These are phyloP conservation scores for Callimorpha dominula DNA, from an alignment of 2,888 invertebrate species.

Conservation along the genomic window DNA sequence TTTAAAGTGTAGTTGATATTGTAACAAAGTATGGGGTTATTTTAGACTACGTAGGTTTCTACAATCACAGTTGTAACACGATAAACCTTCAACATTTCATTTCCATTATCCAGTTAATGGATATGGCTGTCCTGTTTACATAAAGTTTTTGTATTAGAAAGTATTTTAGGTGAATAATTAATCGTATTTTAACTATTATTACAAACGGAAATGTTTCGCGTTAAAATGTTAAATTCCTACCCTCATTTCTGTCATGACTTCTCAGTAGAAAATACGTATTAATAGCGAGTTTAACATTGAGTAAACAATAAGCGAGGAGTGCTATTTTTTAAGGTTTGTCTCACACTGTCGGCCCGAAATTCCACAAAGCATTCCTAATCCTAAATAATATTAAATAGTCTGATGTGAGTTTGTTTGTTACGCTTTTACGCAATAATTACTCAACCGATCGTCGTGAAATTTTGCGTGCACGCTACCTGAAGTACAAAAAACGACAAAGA, in stretches of 20 bases:
- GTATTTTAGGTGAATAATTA: no score
- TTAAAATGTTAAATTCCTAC: no score
- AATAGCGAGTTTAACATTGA: conserved; percentile 19
- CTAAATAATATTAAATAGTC: no score
- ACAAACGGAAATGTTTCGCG: no score
- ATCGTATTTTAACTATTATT: no score
- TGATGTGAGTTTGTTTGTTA: no score
- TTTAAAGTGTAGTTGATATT: conserved; percentile 25
- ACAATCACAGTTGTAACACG: conserved; percentile 19
- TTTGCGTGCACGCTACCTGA: no score
- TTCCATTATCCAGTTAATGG: conserved; percentile 6
- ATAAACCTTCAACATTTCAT: conserved; percentile 6
- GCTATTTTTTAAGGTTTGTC: conserved; percentile 10
- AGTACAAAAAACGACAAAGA: no score
- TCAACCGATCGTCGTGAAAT: no score
- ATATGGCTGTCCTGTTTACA: background rate
- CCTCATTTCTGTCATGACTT: conserved; percentile 37
- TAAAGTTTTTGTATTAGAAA: background rate
- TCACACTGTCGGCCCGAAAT: background rate
- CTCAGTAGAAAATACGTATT: conserved; percentile 38
- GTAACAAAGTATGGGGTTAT: conserved; percentile 32
- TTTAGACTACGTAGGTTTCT: conserved; percentile 16
- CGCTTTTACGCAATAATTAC: no score
- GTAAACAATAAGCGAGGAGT: conserved; percentile 37
- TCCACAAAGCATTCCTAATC: background rate